Percentiles rank a stretch among this genome's conserved stretches.
These are phyloP conservation scores for Solen grandis DNA, from an alignment of 1,140 invertebrate species.

Conservation along the genomic window DNA sequence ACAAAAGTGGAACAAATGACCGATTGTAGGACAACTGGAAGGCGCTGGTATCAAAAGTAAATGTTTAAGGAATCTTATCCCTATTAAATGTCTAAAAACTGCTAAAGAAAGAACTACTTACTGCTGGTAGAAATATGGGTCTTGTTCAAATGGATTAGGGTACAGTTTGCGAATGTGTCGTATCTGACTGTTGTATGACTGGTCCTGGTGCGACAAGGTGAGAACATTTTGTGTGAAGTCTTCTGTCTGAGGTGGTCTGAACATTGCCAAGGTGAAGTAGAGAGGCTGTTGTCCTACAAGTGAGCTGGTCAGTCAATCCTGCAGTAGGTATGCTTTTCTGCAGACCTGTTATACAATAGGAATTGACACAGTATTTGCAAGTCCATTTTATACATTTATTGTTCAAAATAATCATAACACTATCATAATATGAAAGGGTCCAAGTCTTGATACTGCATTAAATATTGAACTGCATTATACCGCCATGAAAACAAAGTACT, in stretches of 20 bases:
- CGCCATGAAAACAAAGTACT: too few relatives aligned
- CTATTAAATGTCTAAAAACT: too few relatives aligned
- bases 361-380: too few relatives aligned
- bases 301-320: not conserved
- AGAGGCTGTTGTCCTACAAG: conserved; percentile 11
- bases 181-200: conserved; percentile 16
- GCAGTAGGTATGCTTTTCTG: conserved; percentile 27
- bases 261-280: not conserved
- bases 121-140: conserved; percentile 23
- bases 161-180: conserved; percentile 18
- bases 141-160: conserved; percentile 43
- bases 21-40: too few relatives aligned
- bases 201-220: not conserved
- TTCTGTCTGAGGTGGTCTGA: not conserved
- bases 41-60: too few relatives aligned
- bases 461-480: not conserved
- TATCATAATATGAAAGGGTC: too few relatives aligned
- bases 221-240: conserved; percentile 10
- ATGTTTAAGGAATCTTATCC: too few relatives aligned
- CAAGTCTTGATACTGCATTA: not conserved
- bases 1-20: too few relatives aligned
- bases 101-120: too few relatives aligned
- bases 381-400: too few relatives aligned
- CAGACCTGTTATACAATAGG: too few relatives aligned
- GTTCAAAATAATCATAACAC: too few relatives aligned